A percentile compares a stretch with the other conserved stretches of the same genome.
Evolutionary conservation across 1,140 invertebrate species (phyloP).

Genomic region (Contarinia nasturtii): DNA sequence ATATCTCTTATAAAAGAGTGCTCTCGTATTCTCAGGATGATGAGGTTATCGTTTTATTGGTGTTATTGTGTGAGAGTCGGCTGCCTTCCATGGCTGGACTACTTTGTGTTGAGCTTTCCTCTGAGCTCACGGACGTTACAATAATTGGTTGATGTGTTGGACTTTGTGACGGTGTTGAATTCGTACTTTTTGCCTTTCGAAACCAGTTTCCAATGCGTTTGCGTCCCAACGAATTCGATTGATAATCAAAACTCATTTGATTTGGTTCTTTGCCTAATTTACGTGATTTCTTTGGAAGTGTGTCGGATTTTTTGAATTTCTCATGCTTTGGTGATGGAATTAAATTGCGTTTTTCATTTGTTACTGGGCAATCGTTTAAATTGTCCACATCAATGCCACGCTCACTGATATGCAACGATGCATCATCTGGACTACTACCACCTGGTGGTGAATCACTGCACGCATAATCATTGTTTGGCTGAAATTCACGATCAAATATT

Average conservation of each 20-base stretch:
- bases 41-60: neutral
- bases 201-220: slow-evolving; percentile 18
- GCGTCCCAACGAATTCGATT: slow-evolving; percentile 17
- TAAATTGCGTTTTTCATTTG: no score
- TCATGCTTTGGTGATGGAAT: slow-evolving; percentile 5
- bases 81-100: slow-evolving; percentile 1
- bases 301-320: slow-evolving; percentile 15
- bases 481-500: slow-evolving; percentile 15
- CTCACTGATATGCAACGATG: neutral
- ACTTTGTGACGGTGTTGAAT: slow-evolving; percentile 22
- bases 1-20: neutral
- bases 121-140: neutral
- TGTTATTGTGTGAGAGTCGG: neutral
- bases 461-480: neutral
- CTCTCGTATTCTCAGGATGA: slow-evolving; percentile 2
- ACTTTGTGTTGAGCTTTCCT: neutral
- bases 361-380: neutral
- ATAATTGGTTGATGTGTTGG: slow-evolving; percentile 17
- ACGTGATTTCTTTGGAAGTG: slow-evolving; percentile 18
- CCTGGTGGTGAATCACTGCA: neutral
- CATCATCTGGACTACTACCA: no score
- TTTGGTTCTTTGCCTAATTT: slow-evolving; percentile 9
- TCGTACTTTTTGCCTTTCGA: slow-evolving; percentile 21
- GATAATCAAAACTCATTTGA: slow-evolving; percentile 8
- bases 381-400: slow-evolving; percentile 1